Percentiles rank a stretch among this genome's conserved stretches.
phyloP scores from a whole-genome alignment of 1,140 invertebrate species.

The Aphis gossypii region DNA sequence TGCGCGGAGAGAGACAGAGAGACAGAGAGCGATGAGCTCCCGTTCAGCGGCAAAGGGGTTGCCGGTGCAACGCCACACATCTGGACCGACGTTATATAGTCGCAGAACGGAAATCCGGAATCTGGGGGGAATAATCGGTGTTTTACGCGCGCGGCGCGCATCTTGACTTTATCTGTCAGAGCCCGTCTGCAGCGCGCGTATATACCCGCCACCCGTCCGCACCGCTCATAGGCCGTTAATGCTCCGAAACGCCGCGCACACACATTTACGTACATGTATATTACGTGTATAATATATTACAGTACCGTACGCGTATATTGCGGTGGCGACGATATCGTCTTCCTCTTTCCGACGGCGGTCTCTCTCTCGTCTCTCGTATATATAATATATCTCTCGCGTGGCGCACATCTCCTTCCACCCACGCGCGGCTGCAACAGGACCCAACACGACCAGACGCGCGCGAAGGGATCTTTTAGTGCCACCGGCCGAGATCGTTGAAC shows the following conservation, averaged over 20 bases:
- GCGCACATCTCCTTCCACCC: neutral
- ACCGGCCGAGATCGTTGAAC: constrained; percentile 22
- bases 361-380: neutral
- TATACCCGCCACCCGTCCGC: neutral
- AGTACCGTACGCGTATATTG: neutral
- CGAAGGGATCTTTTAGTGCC: constrained; percentile 40
- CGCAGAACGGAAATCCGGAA: constrained; percentile 52
- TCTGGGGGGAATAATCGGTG: constrained; percentile 51
- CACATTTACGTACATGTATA: neutral
- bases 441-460: neutral
- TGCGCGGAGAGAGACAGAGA: neutral
- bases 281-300: neutral
- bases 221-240: constrained; percentile 12
- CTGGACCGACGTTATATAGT: constrained; percentile 42
- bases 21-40: neutral
- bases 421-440: neutral
- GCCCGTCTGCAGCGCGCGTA: constrained; percentile 17
- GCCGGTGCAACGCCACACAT: constrained; percentile 49
- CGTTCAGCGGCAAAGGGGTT: constrained; percentile 47
- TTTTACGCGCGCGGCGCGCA: constrained; percentile 52
- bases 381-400: neutral
- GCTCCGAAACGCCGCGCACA: constrained; percentile 3
- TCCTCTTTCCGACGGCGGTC: neutral
- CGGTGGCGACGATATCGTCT: neutral
- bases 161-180: constrained; percentile 57